Base-by-base conservation (phyloP, 64 coral and sea anemone genomes). In the Anthopleura sola region DNA sequence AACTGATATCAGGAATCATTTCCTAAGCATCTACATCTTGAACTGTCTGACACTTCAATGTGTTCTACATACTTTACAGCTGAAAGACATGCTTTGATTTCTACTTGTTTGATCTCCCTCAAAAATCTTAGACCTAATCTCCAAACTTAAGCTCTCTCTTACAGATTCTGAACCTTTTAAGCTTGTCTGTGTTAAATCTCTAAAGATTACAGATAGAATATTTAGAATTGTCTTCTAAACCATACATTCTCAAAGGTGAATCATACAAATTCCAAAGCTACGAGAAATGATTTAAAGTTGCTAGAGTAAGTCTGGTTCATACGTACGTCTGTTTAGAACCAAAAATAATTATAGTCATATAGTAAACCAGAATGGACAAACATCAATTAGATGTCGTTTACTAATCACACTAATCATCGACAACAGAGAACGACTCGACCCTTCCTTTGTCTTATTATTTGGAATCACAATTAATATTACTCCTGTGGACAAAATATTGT, bases 371-470 rank as follows among this genome's bases (percentile, higher is more conserved):
- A 32, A 71, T 5, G 66, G 29, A 71, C 62, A n/a, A 71, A 10
- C 2, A 32, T 34, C 29, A 34, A 71, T 71, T 71, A 33, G 66
- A 32, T 31, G 34, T 71, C 13, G 66, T 71, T 28, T 62, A 10
- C 29, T 71, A 71, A 71, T 71, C 31, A 71, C 8, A 3, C 29
- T 71, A 71, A 71, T 71, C 66, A 34, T 8, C 66, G 34, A 71
- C 31, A 10, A 71, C n/a, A 36, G 31, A 32, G 11, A 33, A 32
- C n/a, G 28, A 71, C 28, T 71, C 28, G 12, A 14, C 24, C 28
- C 34, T 32, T 34, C 66, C 23, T 36, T 71, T 71, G 66, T 32
- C 66, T 71, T 71, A 71, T 71, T 71, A 71, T 71, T 71, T 71
- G 14, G 29, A 14, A 71, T 71, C 66, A 71, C 29, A 34, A 71